Conservation (phyloP, 2,797 vertebrate species). For the Pipistrellus pygmaeus region DNA sequence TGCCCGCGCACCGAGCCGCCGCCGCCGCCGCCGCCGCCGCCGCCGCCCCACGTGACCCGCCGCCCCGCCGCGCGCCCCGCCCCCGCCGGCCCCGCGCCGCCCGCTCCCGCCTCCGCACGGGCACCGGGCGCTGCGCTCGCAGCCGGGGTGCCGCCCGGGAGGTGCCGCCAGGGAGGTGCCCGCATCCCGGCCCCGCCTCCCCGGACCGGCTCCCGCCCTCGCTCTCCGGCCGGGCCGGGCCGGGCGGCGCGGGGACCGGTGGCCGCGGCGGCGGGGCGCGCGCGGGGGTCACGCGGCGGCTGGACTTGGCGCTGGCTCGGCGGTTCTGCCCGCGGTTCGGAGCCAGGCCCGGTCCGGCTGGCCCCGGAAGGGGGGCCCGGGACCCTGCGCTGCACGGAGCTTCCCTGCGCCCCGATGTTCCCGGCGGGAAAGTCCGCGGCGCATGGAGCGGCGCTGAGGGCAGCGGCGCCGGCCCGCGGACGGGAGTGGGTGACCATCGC, state of each 20-base stretch:
- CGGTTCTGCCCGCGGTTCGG: constrained; percentile 18
- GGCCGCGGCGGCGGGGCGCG: constrained; percentile 32
- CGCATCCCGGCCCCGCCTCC: neutral
- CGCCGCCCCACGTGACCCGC: constrained; percentile 76
- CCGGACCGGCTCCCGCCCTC: neutral
- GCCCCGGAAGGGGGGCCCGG: neutral
- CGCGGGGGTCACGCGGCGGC: constrained; percentile 62
- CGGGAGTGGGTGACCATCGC: neutral
- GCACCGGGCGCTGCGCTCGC: neutral
- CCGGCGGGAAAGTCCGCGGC: neutral
- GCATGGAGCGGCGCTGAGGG: neutral
- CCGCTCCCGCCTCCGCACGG: neutral
- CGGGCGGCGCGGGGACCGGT: neutral
- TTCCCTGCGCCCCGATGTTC: neutral
- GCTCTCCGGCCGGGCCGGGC: neutral
- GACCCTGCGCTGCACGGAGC: neutral
- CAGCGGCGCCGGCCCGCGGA: neutral
- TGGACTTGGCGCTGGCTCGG: neutral
- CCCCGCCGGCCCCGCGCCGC: neutral
- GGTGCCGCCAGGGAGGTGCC: neutral
- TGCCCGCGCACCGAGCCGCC: constrained; percentile 52
- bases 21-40: constrained; percentile 79
- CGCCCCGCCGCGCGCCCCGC: constrained; percentile 49
- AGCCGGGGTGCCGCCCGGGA: neutral
- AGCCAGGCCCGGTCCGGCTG: constrained; percentile 40